A percentile compares a stretch with the other conserved stretches of the same genome.
Conservation (phyloP, 2,888 invertebrate species). For the Helicoverpa assulta region DNA sequence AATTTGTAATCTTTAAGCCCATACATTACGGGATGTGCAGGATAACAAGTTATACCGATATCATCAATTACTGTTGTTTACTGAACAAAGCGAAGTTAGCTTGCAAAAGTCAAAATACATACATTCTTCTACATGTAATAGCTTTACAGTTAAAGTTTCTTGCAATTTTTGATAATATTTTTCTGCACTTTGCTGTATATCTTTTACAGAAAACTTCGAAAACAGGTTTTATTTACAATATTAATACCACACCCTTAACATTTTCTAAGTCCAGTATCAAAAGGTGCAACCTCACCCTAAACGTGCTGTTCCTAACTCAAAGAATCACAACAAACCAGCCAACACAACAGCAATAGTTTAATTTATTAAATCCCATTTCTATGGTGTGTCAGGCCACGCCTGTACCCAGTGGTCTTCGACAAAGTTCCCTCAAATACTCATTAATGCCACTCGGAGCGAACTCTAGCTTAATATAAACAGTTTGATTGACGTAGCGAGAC, state of each 20-base stretch:
- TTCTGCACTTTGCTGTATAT: too few species aligned
- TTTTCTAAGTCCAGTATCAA: conserved; percentile 5
- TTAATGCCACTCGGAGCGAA: conserved; percentile 52
- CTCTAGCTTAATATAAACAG: conserved; percentile 50
- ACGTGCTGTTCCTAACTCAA: neutral
- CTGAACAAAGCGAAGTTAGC: neutral
- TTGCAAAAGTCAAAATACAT: neutral
- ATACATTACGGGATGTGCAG: conserved; percentile 46
- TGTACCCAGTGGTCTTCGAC: conserved; percentile 47
- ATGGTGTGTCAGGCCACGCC: conserved; percentile 46
- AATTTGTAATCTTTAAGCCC: conserved; percentile 56
- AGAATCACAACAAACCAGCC: conserved; percentile 16
- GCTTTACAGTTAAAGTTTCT: too few species aligned
- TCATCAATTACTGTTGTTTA: conserved; percentile 19
- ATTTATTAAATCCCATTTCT: conserved; percentile 45
- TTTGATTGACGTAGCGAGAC: conserved; percentile 61
- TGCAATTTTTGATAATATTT: too few species aligned
- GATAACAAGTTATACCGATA: conserved; percentile 13
- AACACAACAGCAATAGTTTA: conserved; percentile 37
- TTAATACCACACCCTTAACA: too few species aligned
- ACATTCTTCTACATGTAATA: too few species aligned
- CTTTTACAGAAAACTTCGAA: too few species aligned
- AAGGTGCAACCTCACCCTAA: neutral
- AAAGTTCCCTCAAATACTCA: conserved; percentile 59
- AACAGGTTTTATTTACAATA: too few species aligned